Evolutionary conservation across 2,797 vertebrate species (phyloP).

Genomic region (Syngnathus rostellatus): DNA sequence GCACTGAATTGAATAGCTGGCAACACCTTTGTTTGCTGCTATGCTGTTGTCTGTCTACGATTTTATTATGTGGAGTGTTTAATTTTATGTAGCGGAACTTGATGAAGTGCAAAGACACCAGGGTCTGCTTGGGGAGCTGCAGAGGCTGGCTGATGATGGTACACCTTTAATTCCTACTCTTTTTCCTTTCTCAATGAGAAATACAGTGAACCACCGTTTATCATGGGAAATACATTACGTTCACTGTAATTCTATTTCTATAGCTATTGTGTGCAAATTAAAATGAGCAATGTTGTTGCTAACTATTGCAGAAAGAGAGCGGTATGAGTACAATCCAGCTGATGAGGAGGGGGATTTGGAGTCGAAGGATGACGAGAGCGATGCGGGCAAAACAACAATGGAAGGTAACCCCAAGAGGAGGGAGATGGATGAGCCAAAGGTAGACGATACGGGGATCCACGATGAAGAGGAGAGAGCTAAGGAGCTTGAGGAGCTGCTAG

Average conservation of each 20-base stretch:
- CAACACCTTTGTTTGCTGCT: not conserved
- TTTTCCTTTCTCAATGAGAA: not conserved
- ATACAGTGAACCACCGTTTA: not conserved
- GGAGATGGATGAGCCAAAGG: slow-evolving; percentile 43
- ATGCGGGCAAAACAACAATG: slow-evolving; percentile 21
- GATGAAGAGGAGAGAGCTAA: slow-evolving; percentile 54
- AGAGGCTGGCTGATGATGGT: slow-evolving; percentile 68
- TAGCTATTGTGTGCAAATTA: not conserved
- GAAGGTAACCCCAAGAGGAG: slow-evolving; percentile 26
- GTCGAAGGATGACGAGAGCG: not conserved
- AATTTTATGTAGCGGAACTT: slow-evolving; percentile 57
- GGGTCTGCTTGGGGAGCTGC: slow-evolving; percentile 69
- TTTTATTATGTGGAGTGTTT: not conserved
- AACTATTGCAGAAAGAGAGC: slow-evolving; percentile 16
- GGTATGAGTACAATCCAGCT: slow-evolving; percentile 37
- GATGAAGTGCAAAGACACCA: slow-evolving; percentile 64
- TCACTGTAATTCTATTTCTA: not conserved
- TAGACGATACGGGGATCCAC: slow-evolving; percentile 29
- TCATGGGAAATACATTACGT: not conserved
- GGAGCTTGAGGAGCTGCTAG: slow-evolving; percentile 59
- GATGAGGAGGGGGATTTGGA: slow-evolving; percentile 32
- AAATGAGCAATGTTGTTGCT: not conserved
- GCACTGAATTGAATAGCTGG: not conserved
- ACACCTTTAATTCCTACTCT: not conserved
- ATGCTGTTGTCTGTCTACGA: not conserved